A percentile compares a stretch with the other conserved stretches of the same genome.
Conservation (phyloP, 2,888 invertebrate genomes). For the Rhagophthalmus giganteus region DNA sequence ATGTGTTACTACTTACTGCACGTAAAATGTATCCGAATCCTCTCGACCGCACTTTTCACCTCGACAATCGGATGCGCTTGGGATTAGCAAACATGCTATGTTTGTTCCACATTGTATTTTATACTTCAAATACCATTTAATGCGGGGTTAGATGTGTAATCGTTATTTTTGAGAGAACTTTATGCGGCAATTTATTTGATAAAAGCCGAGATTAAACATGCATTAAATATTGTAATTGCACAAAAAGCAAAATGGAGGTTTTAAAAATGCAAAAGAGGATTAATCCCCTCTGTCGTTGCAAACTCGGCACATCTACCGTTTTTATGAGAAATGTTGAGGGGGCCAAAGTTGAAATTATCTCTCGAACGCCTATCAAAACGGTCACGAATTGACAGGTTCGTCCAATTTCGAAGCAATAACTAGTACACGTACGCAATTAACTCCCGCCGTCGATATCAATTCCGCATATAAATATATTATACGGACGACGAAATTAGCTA, state of each 20-base stretch:
- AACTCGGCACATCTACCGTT: slow-evolving; percentile 1
- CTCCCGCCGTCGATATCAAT: too few species aligned
- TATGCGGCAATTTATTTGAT: slow-evolving; percentile 15
- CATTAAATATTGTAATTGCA: slow-evolving; percentile 33
- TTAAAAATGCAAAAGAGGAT: slow-evolving; percentile 32
- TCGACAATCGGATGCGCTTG: slow-evolving; percentile 5
- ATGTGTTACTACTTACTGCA: slow-evolving; percentile 8
- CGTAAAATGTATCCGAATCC: slow-evolving; percentile 13
- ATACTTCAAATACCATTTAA: slow-evolving; percentile 6
- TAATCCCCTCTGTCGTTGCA: slow-evolving; percentile 18
- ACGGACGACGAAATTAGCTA: too few species aligned
- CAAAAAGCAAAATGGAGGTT: slow-evolving; percentile 33
- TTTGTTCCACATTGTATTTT: slow-evolving; percentile 3
- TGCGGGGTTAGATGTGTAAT: slow-evolving; percentile 7
- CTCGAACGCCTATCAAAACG: neutral
- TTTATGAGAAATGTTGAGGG: neutral
- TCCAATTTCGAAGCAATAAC: too few species aligned
- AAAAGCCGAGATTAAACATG: slow-evolving; percentile 25
- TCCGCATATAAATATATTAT: too few species aligned
- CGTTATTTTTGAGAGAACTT: slow-evolving; percentile 6
- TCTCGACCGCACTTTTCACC: slow-evolving; percentile 15
- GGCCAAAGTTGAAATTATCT: neutral
- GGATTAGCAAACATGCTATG: slow-evolving; percentile 10
- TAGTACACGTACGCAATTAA: too few species aligned
- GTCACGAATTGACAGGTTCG: too few species aligned